These are phyloP conservation scores for Parelbella ahira DNA, from an alignment of 2,888 invertebrate genomes.

Conservation along the genomic window DNA sequence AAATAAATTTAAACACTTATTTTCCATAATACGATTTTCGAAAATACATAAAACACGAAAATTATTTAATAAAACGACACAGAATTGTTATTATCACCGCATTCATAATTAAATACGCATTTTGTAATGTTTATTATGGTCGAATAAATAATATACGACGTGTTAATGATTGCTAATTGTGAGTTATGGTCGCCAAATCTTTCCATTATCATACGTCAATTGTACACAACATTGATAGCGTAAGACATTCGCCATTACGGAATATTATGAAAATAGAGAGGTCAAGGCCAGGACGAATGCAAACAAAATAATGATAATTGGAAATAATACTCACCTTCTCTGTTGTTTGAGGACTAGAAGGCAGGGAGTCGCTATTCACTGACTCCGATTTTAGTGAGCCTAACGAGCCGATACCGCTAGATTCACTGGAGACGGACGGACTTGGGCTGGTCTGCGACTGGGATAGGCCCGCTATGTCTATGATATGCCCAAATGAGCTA, in stretches of 20 bases:
- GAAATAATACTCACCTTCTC: conserved; percentile 64
- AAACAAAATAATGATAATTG: conserved; percentile 62
- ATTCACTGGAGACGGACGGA: conserved; percentile 82
- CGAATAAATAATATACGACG: too few relatives aligned
- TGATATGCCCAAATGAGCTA: conserved; percentile 71
- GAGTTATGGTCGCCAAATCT: conserved; percentile 38
- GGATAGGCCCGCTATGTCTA: conserved; percentile 73
- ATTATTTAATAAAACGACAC: too few relatives aligned
- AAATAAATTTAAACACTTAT: too few relatives aligned
- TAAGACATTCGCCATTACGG: conserved; percentile 76
- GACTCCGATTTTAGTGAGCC: conserved; percentile 78
- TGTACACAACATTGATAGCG: conserved; percentile 67
- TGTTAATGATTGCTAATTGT: conserved; percentile 19
- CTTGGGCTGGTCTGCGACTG: conserved; percentile 76
- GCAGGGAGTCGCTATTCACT: conserved; percentile 69
- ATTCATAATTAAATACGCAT: too few relatives aligned
- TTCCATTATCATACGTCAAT: conserved; percentile 59
- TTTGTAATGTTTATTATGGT: too few relatives aligned
- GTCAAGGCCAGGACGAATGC: conserved; percentile 78
- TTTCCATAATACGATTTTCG: too few relatives aligned
- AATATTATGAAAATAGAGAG: conserved; percentile 81
- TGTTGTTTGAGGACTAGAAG: conserved; percentile 77
- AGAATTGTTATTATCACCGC: too few relatives aligned
- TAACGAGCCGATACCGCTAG: conserved; percentile 82
- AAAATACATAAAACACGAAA: too few relatives aligned